A percentile compares a stretch with the other conserved stretches of the same genome.
These are phyloP conservation scores for Streptopelia turtur DNA, from an alignment of 2,797 vertebrate genomes.

Conservation along the genomic window DNA sequence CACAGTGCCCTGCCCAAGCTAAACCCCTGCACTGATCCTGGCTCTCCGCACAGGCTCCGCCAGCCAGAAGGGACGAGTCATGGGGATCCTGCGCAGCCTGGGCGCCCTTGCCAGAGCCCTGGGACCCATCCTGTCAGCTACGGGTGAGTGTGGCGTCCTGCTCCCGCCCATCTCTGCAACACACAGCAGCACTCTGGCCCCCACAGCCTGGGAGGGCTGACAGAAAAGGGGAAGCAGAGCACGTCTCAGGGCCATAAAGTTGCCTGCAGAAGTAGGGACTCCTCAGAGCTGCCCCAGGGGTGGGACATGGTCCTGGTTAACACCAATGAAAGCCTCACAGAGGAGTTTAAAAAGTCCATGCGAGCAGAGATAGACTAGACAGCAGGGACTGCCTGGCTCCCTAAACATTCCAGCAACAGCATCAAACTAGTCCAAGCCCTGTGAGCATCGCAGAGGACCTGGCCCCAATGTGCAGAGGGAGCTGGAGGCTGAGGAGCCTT, in stretches of 20 bases:
- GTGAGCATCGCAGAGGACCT: fast-evolving
- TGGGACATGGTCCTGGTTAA: no score
- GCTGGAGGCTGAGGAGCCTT: not conserved
- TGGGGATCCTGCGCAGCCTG: constrained; percentile 95
- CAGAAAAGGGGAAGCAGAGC: not conserved
- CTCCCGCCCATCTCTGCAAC: not conserved
- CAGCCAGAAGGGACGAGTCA: constrained; percentile 92
- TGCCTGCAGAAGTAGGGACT: not conserved
- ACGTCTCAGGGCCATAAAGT: fast-evolving
- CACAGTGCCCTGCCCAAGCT: not conserved
- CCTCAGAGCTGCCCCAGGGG: no score
- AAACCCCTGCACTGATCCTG: fast-evolving
- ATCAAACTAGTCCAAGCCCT: fast-evolving
- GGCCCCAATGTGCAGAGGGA: fast-evolving
- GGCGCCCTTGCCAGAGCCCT: constrained; percentile 91
- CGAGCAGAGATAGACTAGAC: not conserved
- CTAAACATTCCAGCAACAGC: not conserved
- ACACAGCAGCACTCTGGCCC: fast-evolving
- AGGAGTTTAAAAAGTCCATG: not conserved
- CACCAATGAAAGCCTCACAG: fast-evolving
- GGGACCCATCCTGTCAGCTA: constrained; percentile 88
- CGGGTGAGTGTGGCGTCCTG: constrained; percentile 76
- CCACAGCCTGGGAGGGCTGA: fast-evolving
- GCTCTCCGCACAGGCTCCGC: constrained; percentile 80
- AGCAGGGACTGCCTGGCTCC: not conserved